phyloP scores from a whole-genome alignment of 2,888 invertebrate species.

The Trachelus troglodyta region DNA sequence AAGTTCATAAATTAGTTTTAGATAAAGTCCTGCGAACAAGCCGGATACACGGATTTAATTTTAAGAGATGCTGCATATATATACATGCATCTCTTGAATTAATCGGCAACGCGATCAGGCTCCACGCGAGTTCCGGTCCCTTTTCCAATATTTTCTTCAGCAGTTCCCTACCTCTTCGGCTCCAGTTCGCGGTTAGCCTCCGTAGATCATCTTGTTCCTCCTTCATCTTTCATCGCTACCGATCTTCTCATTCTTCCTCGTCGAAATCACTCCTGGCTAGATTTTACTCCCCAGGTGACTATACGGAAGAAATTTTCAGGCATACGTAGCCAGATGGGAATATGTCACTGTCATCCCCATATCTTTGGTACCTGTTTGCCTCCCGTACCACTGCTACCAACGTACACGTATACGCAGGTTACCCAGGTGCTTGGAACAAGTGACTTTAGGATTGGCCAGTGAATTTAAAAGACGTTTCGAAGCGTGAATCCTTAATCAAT shows the following conservation, averaged over 20 bases:
- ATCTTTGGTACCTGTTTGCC: not conserved
- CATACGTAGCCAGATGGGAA: not conserved
- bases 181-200: not conserved
- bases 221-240: not conserved
- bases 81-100: too few species aligned
- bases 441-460: constrained; percentile 1
- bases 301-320: not conserved
- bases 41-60: not conserved
- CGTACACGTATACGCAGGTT: not conserved
- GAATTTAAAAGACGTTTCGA: constrained; percentile 6
- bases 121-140: not conserved
- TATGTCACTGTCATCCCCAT: not conserved
- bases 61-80: not conserved
- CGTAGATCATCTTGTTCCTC: not conserved
- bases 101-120: not conserved
- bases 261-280: not conserved
- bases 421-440: not conserved
- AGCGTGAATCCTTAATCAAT: constrained; percentile 18
- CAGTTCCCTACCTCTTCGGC: not conserved
- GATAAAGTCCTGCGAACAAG: constrained; percentile 31
- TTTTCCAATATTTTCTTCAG: not conserved
- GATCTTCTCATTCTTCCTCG: not conserved
- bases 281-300: not conserved
- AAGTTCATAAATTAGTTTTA: constrained; percentile 7
- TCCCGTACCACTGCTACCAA: not conserved